These are phyloP conservation scores for Momotus momota DNA, from an alignment of 2,797 vertebrate genomes.

Conservation along the genomic window DNA sequence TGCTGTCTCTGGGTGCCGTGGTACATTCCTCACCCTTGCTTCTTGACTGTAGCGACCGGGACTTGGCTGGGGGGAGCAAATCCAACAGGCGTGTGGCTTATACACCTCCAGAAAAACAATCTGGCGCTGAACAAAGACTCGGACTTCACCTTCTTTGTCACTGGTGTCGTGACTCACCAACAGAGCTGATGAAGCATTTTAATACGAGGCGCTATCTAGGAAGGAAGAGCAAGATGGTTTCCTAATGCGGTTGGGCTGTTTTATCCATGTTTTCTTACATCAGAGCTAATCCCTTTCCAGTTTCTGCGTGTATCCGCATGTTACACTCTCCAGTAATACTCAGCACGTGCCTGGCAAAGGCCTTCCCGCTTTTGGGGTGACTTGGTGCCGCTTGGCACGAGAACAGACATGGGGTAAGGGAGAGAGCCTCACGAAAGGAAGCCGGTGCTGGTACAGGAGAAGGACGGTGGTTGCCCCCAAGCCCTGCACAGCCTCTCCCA, in stretches of 20 bases:
- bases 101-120: neutral
- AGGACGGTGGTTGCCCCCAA: neutral
- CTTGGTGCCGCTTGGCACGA: neutral
- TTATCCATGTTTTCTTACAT: accelerated
- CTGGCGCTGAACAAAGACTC: neutral
- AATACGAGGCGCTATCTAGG: neutral
- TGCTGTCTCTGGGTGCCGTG: neutral
- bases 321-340: neutral
- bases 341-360: neutral
- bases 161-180: neutral
- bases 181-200: neutral
- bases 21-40: neutral
- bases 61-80: neutral
- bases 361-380: neutral
- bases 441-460: neutral
- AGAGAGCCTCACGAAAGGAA: neutral
- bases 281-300: neutral
- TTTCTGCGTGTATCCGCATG: neutral
- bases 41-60: neutral
- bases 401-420: neutral
- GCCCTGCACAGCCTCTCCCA: neutral
- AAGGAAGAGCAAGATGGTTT: neutral
- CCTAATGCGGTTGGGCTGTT: neutral
- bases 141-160: neutral
- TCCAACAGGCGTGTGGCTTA: neutral